phyloP scores from a whole-genome alignment of 2,797 vertebrate genomes.

The Acrocephalus scirpaceus region DNA sequence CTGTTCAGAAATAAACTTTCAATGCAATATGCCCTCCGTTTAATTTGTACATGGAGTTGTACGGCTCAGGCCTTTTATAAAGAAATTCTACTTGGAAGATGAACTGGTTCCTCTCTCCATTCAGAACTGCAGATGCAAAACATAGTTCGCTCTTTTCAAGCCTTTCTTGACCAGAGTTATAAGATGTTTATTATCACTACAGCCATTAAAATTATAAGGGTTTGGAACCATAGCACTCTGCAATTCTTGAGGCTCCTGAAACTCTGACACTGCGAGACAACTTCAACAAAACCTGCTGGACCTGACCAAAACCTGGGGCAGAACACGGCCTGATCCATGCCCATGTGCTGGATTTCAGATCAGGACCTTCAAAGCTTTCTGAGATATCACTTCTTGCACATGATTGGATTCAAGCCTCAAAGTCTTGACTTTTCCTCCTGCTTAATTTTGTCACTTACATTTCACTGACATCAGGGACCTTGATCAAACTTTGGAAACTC shows the following conservation, averaged over 20 bases:
- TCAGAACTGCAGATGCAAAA: background rate
- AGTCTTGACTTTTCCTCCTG: background rate
- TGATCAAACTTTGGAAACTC: background rate
- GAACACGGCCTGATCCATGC: background rate
- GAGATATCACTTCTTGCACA: background rate
- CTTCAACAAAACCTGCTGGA: background rate
- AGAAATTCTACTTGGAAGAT: background rate
- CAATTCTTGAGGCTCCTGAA: background rate
- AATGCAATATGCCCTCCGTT: background rate
- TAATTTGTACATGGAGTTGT: background rate
- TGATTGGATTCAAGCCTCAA: background rate
- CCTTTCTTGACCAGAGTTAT: background rate
- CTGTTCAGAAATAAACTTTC: background rate
- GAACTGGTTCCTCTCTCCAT: background rate
- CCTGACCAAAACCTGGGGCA: background rate
- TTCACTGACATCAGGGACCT: background rate
- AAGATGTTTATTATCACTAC: background rate
- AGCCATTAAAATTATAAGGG: background rate
- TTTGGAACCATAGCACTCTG: background rate
- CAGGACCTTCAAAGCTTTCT: background rate
- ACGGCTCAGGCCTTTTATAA: background rate
- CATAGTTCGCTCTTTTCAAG: background rate
- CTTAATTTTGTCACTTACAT: background rate
- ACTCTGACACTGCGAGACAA: background rate
- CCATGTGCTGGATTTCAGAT: background rate